phyloP scores from a whole-genome alignment of 2,888 invertebrate species.

The Homarus gammarus region DNA sequence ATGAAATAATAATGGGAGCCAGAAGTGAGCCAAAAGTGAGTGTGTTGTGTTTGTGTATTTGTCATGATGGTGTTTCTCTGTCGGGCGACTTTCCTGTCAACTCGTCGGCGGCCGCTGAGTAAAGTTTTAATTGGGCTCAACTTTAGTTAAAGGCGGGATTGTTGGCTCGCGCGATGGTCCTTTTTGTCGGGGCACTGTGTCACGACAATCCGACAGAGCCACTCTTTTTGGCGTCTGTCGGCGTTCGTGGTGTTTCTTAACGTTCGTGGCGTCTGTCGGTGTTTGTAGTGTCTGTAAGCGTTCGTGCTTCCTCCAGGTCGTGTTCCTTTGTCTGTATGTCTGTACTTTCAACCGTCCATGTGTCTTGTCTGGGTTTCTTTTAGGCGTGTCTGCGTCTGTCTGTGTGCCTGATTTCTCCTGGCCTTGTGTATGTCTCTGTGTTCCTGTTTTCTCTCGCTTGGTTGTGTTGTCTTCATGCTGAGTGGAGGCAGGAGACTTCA shows the following conservation, averaged over 20 bases:
- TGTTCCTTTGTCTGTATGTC: slow-evolving; percentile 30
- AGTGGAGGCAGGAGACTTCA: not conserved
- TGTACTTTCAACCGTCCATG: too few species aligned
- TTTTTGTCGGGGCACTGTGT: not conserved
- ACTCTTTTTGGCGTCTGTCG: too few species aligned
- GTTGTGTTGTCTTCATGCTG: not conserved
- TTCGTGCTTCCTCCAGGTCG: too few species aligned
- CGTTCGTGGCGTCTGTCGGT: too few species aligned
- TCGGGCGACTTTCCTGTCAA: not conserved
- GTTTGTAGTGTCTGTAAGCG: too few species aligned
- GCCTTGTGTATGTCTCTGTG: not conserved
- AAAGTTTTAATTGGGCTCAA: slow-evolving; percentile 4
- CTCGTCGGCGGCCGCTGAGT: not conserved
- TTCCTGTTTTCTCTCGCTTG: slow-evolving; percentile 1
- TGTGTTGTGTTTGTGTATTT: too few species aligned
- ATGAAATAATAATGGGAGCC: too few species aligned
- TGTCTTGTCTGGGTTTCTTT: too few species aligned
- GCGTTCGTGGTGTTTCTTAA: too few species aligned
- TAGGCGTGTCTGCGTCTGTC: not conserved
- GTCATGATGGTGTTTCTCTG: not conserved
- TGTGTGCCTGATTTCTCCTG: not conserved
- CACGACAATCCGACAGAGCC: too few species aligned
- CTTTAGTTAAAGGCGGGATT: not conserved
- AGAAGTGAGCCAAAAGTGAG: too few species aligned
- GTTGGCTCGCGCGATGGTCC: not conserved